Evolutionary conservation across 1,140 invertebrate genomes (phyloP), one percentile per base, ranked within the genome.

Genomic region (Drosophila watanabei): DNA sequence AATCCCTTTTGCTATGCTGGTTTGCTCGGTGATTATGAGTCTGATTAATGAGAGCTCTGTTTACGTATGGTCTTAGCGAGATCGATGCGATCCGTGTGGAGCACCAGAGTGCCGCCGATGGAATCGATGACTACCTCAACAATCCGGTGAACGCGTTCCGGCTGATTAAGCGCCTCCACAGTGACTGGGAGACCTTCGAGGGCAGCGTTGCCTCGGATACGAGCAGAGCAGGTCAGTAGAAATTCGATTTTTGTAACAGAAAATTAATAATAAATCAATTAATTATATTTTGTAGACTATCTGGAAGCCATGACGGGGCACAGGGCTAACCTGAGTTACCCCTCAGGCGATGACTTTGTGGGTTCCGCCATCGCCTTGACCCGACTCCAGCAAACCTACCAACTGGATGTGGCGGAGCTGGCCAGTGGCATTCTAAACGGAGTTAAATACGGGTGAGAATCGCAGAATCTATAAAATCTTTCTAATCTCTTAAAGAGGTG

Each of bases 91-190:
- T 96, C 73, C 94, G 95, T 80, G 93, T 93, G 52, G 97, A 98
- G 91, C 97, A 98, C 93, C 94, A 95, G 28, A 95, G 94, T 81
- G 97, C 98, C 2, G 95, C 96, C 79, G 94, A 95, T 54, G 96
- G 98, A 92, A 95, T 97, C 24, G 96, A 97, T 51, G 95, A 95
- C 70, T 98, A 98, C 93, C 94, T 99, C 46, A 96, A 96, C 13
- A 99, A 99, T 94, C 99, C 99, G 6, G 97, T 99, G 79, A 99
- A 99, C 94, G 98, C 98, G 41, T 99, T 98, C 94, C 95, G 98
- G 10, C 94, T 99, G 41, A 98, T 99, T 35, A 99, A 99, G 94
- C 95, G 97, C 80, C 94, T 99, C 70, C 98, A 98, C 10, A 95
- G 96, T 13, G 98, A 99, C 94, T 97, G 97, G 96, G 96, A 96